A percentile compares a stretch with the other conserved stretches of the same genome.
phyloP scores from a whole-genome alignment of 2,888 invertebrate species.

The Pyrrhia umbra region DNA sequence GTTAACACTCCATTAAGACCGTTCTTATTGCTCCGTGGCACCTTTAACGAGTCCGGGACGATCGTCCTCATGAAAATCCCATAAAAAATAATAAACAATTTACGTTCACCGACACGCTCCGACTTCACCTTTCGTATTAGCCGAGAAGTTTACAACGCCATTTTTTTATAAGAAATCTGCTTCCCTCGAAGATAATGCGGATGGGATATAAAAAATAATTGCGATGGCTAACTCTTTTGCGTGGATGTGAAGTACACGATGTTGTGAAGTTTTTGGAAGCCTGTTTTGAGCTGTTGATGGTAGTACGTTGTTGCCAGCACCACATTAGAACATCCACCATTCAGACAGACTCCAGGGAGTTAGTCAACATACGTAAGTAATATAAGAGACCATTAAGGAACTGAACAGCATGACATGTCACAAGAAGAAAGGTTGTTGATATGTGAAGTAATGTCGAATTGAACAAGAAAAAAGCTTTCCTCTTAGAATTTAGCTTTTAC shows the following conservation, averaged over 20 bases:
- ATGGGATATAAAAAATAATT: slow-evolving; percentile 46
- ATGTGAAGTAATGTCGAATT: too few species aligned
- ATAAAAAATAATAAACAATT: slow-evolving; percentile 90
- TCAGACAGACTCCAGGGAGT: too few species aligned
- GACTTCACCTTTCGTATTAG: slow-evolving; percentile 76
- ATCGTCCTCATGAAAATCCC: slow-evolving; percentile 82
- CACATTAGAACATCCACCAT: too few species aligned
- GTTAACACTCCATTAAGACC: slow-evolving; percentile 19
- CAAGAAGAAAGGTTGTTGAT: too few species aligned
- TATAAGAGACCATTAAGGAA: too few species aligned
- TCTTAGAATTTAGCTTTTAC: too few species aligned
- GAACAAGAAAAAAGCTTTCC: too few species aligned
- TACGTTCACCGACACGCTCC: slow-evolving; percentile 87
- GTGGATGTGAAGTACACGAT: not conserved
- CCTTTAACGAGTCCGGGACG: slow-evolving; percentile 73
- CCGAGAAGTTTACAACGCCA: slow-evolving; percentile 63
- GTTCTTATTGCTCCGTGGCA: slow-evolving; percentile 18
- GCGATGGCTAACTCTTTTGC: slow-evolving; percentile 44
- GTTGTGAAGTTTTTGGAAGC: not conserved
- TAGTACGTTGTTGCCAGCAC: too few species aligned
- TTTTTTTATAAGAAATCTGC: slow-evolving; percentile 57
- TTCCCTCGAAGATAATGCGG: slow-evolving; percentile 46
- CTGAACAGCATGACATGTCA: too few species aligned
- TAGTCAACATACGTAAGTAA: too few species aligned
- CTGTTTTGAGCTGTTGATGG: not conserved